Evolutionary conservation across 2,888 invertebrate species (phyloP).

Genomic region (Tenthredo notha): DNA sequence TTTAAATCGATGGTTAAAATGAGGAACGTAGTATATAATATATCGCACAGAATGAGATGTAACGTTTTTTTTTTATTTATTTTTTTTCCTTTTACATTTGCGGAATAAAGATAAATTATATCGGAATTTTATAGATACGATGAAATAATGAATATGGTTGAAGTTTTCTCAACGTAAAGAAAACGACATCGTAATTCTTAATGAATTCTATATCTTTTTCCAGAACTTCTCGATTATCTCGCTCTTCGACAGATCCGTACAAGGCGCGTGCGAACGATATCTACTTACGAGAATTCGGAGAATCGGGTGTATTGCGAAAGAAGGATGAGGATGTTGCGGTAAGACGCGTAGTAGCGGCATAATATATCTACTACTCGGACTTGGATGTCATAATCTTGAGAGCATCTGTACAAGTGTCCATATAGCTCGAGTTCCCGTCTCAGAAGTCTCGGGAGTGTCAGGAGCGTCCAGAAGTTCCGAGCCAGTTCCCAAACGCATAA

Average conservation of each 20-base stretch:
- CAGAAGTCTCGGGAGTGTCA: conserved; percentile 8
- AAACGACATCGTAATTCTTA: not conserved
- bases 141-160: not conserved
- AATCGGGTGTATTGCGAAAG: not conserved
- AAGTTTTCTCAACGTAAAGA: not conserved
- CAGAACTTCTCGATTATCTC: not conserved
- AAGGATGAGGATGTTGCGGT: not conserved
- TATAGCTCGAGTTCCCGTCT: not conserved
- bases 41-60: not conserved
- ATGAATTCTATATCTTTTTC: conserved; percentile 36
- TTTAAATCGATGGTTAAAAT: not conserved
- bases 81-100: not conserved
- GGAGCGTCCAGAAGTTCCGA: not conserved
- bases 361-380: not conserved
- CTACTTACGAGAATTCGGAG: conserved; percentile 35
- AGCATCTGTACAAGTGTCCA: conserved; percentile 24
- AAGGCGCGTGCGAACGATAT: conserved; percentile 47
- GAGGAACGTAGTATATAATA: not conserved
- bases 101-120: not conserved
- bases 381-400: conserved; percentile 46
- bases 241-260: conserved; percentile 17
- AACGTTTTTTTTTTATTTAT: not conserved
- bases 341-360: not conserved
- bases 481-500: conserved; percentile 34
- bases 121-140: not conserved